phyloP scores from a whole-genome alignment of 2,888 invertebrate species.

The Margaritifera margaritifera region DNA sequence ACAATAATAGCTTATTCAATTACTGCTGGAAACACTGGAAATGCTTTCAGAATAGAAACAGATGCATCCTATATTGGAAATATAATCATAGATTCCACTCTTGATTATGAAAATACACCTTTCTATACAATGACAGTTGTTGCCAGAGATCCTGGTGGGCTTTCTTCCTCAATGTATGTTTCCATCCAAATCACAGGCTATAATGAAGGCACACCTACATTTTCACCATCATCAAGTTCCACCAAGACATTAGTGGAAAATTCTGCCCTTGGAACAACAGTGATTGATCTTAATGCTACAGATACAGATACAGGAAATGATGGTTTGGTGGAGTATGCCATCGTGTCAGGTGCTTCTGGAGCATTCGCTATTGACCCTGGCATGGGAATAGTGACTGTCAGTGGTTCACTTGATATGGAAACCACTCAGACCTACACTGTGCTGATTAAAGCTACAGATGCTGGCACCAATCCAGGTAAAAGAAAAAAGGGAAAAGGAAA shows the following conservation, averaged over 20 bases:
- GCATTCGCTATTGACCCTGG: conserved; percentile 40
- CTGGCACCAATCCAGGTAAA: conserved; percentile 27
- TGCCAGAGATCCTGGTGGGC: conserved; percentile 76
- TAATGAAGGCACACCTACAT: conserved; percentile 46
- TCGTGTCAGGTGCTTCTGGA: conserved; percentile 43
- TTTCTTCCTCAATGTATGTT: conserved; percentile 41
- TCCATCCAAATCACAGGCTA: conserved; percentile 41
- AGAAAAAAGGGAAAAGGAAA: no score
- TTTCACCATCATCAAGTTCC: conserved; percentile 27
- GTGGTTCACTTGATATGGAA: conserved; percentile 50
- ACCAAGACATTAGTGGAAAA: conserved; percentile 41
- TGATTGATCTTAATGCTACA: conserved; percentile 44
- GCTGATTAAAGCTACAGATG: conserved; percentile 41
- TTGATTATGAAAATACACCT: conserved; percentile 56
- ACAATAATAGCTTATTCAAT: conserved; percentile 47
- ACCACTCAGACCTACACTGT: conserved; percentile 30
- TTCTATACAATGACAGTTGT: conserved; percentile 85
- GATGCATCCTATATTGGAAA: conserved; percentile 32
- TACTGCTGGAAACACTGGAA: conserved; percentile 40
- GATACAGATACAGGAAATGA: conserved; percentile 53
- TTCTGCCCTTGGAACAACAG: conserved; percentile 24
- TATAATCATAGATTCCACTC: conserved; percentile 36
- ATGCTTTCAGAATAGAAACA: conserved; percentile 40
- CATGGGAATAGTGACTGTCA: conserved; percentile 44
- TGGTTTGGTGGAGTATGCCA: conserved; percentile 45